phyloP scores from a whole-genome alignment of 2,888 invertebrate species.

The Plebejus argus region DNA sequence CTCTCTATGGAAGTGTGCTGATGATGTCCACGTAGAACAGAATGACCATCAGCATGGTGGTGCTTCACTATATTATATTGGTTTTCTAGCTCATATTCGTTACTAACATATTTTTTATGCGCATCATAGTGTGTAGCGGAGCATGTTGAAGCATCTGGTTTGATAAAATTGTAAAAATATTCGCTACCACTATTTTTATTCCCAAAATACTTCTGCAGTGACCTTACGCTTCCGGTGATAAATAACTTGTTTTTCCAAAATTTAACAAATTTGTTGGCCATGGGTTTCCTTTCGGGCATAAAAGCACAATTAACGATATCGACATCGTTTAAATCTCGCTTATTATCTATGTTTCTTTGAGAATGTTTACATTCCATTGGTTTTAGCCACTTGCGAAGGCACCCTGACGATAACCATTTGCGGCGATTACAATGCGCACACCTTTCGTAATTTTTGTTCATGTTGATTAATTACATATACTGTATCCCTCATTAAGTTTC shows the following conservation, averaged over 20 bases:
- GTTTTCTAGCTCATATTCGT: slow-evolving; percentile 56
- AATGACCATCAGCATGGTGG: slow-evolving; percentile 71
- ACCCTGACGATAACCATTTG: slow-evolving; percentile 73
- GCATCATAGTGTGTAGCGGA: slow-evolving; percentile 52
- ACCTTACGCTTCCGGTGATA: slow-evolving; percentile 69
- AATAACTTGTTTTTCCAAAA: slow-evolving; percentile 76
- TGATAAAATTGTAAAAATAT: slow-evolving; percentile 60
- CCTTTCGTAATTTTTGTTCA: slow-evolving; percentile 76
- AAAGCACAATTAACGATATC: slow-evolving; percentile 71
- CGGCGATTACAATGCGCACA: slow-evolving; percentile 73
- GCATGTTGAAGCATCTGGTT: slow-evolving; percentile 61
- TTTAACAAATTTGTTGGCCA: slow-evolving; percentile 70
- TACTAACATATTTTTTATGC: slow-evolving; percentile 55
- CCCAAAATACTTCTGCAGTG: slow-evolving; percentile 71
- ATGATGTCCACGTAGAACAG: slow-evolving; percentile 71
- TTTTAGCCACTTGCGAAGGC: slow-evolving; percentile 75
- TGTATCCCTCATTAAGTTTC: not conserved
- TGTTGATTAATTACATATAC: not conserved
- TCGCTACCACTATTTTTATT: slow-evolving; percentile 61
- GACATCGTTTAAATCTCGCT: slow-evolving; percentile 67
- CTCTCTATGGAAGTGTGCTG: slow-evolving; percentile 71
- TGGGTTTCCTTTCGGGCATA: slow-evolving; percentile 66
- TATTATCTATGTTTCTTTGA: slow-evolving; percentile 69
- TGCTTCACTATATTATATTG: slow-evolving; percentile 56
- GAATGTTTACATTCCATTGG: slow-evolving; percentile 78